Base-by-base conservation (phyloP, 2,797 vertebrate genomes). In the Micrastur ruficollis region DNA sequence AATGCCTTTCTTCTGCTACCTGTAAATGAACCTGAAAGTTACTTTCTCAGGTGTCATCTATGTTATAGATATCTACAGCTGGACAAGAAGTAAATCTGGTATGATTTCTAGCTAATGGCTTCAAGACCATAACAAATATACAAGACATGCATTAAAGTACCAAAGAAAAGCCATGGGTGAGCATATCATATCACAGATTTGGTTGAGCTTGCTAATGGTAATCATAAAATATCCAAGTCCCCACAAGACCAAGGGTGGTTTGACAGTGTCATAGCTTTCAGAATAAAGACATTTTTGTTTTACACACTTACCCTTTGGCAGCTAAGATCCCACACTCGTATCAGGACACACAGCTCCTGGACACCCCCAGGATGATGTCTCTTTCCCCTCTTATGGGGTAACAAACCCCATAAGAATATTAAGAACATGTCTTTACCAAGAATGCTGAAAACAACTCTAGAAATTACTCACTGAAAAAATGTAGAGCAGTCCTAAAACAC, bases 181-280 rank as follows among this genome's bases (percentile, higher is more conserved):
- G 18, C 15, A 5, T 14, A 38, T n/a, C 20, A 4, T 29, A 49
- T 3, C 62, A 70, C 50, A 47, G n/a, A 29, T 78, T 52, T 46
- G 46, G 29, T 26, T 72, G 6, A 90, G 73, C 36, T 70, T 55
- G 29, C 32, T 47, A 38, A 55, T 38, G 47, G 22, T 25, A 59
- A 31, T 18, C 34, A 31, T 6, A 67, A 15, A 87, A 73, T 4
- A 50, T 36, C 20, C 0, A 0, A 58, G 47, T 18, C 6, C 18
- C 12, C 4, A 3, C 53, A 65, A 58, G 38, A 68, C 21, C 11
- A 21, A 58, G 22, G 1, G 0, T 47, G 38, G 36, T 38, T 32
- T 58, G 58, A 49, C 9, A 5, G 3, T 2, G 4, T 36, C 62
- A 74, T 1, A 52, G 44, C 29, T 36, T 72, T 81, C 17, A 58